Percentiles rank a stretch among this genome's conserved stretches.
Evolutionary conservation across 1,140 invertebrate species (phyloP).

Genomic region (Eupristina koningsbergeri): DNA sequence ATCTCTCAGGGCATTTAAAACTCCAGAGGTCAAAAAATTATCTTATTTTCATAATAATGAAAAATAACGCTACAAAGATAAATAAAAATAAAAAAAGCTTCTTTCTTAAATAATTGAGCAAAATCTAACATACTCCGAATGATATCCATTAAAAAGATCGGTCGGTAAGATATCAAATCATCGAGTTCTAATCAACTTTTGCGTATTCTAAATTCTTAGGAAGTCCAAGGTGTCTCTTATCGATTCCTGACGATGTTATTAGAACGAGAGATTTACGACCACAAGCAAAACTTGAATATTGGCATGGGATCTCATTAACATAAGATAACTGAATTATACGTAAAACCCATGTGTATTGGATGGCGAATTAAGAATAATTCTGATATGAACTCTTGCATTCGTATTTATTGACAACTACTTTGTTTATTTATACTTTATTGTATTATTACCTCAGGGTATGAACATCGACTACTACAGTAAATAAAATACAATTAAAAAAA

Average conservation of each 20-base stretch:
- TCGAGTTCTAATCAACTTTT: background rate
- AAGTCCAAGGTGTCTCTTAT: background rate
- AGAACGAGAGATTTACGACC: conserved; percentile 3
- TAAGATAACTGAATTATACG: background rate
- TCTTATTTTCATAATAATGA: too few relatives aligned
- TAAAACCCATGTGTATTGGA: background rate
- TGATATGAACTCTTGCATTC: background rate
- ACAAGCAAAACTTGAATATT: background rate
- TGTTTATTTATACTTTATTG: background rate
- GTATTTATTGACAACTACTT: background rate
- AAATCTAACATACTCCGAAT: background rate
- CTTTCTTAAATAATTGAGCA: too few relatives aligned
- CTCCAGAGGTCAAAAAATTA: background rate
- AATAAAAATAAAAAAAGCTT: too few relatives aligned
- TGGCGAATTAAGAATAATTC: background rate
- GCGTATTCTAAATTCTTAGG: background rate
- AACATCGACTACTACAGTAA: too few relatives aligned
- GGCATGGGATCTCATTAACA: background rate
- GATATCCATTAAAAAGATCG: background rate
- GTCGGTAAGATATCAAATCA: background rate
- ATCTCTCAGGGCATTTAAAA: background rate
- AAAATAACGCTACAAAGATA: too few relatives aligned
- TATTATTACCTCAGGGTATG: too few relatives aligned
- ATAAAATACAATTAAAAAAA: too few relatives aligned
- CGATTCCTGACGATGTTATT: background rate